Conservation (phyloP, 2,113 vertebrate species). For the Sinocyclocheilus maitianheensis region DNA sequence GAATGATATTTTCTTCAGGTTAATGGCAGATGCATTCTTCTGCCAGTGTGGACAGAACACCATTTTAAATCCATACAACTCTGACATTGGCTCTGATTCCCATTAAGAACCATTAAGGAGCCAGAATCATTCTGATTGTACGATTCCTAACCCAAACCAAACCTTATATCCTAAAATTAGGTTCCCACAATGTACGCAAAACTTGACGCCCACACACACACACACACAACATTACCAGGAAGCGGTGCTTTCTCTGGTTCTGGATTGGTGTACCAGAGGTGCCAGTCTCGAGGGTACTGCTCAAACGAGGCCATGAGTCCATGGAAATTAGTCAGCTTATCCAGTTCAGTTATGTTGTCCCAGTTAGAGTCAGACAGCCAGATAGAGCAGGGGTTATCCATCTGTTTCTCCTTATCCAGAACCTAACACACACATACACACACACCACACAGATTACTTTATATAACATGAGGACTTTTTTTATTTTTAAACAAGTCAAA, state of each 20-base stretch:
- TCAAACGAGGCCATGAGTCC: slow-evolving; percentile 86
- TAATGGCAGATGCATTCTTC: background rate
- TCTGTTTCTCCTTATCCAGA: slow-evolving; percentile 81
- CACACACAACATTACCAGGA: slow-evolving; percentile 73
- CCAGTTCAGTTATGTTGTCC: slow-evolving; percentile 87
- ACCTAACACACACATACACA: slow-evolving; percentile 69
- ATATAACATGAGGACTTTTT: background rate
- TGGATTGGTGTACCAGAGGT: slow-evolving; percentile 82
- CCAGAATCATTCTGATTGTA: background rate
- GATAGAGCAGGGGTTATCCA: slow-evolving; percentile 82
- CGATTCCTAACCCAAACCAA: background rate
- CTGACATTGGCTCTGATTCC: background rate
- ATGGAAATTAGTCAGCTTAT: slow-evolving; percentile 83
- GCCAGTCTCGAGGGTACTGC: slow-evolving; percentile 82
- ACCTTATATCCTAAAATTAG: background rate
- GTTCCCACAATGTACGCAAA: slow-evolving; percentile 28
- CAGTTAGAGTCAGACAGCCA: slow-evolving; percentile 86
- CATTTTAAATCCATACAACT: background rate
- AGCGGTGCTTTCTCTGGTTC: slow-evolving; percentile 79
- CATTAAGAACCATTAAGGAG: background rate
- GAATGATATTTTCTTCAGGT: background rate
- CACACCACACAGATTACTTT: slow-evolving; percentile 14
- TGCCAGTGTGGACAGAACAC: background rate
- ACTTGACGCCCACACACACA: slow-evolving; percentile 45
- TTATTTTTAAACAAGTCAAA: slow-evolving; percentile 21